Conservation (phyloP, 2,888 invertebrate genomes). For the Chymomyza procnemis region DNA sequence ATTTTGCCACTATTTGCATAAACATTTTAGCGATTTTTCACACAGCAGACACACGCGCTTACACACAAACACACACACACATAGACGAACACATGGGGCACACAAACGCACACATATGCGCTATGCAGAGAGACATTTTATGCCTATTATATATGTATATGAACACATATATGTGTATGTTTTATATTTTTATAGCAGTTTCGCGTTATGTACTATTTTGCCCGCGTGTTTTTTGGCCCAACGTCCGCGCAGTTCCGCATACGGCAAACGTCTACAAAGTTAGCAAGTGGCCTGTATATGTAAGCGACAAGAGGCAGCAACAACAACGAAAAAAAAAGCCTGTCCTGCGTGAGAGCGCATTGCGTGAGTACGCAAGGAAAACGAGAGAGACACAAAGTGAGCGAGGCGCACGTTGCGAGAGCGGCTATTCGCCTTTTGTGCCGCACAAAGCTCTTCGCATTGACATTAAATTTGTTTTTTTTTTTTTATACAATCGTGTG, state of each 20-base stretch:
- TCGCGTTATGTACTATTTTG: not conserved
- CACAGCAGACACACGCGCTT: slow-evolving; percentile 23
- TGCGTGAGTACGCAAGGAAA: not conserved
- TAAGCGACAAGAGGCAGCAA: slow-evolving; percentile 33
- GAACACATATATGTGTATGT: not conserved
- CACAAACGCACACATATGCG: not conserved
- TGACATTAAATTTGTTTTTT: slow-evolving; percentile 46
- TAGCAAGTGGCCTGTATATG: slow-evolving; percentile 25
- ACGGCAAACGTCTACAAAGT: not conserved
- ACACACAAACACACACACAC: slow-evolving; percentile 9
- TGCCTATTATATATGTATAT: slow-evolving; percentile 7
- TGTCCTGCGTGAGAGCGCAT: slow-evolving; percentile 11
- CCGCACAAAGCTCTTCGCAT: slow-evolving; percentile 44
- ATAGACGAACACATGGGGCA: not conserved
- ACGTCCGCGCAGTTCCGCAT: not conserved
- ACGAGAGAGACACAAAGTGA: slow-evolving; percentile 9
- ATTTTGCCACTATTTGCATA: slow-evolving; percentile 48
- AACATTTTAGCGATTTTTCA: slow-evolving; percentile 50
- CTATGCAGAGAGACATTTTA: not conserved
- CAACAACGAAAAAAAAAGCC: slow-evolving; percentile 14
- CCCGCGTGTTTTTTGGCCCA: not conserved
- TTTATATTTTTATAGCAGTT: not conserved
- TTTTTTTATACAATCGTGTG: slow-evolving; percentile 16
- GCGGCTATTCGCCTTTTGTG: slow-evolving; percentile 7
- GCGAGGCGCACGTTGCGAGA: not conserved